Base-by-base conservation (phyloP, 2,797 vertebrate genomes). In the Linurgus olivaceus region DNA sequence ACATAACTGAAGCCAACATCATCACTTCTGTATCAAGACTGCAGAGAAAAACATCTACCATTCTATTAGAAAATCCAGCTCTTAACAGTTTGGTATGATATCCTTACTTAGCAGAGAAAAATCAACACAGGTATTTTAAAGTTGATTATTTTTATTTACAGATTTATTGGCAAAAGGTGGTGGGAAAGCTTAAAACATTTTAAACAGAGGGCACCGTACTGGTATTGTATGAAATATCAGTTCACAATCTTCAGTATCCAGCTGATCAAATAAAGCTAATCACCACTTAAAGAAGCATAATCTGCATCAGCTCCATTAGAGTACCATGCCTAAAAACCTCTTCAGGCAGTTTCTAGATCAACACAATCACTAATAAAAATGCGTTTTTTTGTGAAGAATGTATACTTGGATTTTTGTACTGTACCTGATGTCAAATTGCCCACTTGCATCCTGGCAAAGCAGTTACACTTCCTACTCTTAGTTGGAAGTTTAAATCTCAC, bases 61-160 rank as follows among this genome's bases (percentile, higher is more conserved):
- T 28, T 42, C 17, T 18, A 78, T 42, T 13, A 51, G 74, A 86
- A 94, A 94, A 63, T 31, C 8, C 73, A 71, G 70, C 24, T 70
- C 76, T 88, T 65, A 88, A 78, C 45, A 83, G 71, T 31, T 84
- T 57, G 82, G 24, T 91, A 55, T 26, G 42, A 63, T 31, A 85
- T 7, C 17, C 35, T 92, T 91, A 78, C 74, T 83, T 51, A 65
- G 86, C 38, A 94, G 92, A 97, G 85, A 95, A 92, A 91, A 91
- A 94, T 86, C 94, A 96, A 93, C 90, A 93, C 95, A 78, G 85
- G 31, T 88, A 82, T 93, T 97, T 97, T 96, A 77, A 97, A 96
- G 91, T 97, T 83, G 85, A 91, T 74, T 87, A 55, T 89, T 96
- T 98, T 98, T 98, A 98, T 98, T 98, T 98, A 98, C 97, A 98